Base-by-base conservation (phyloP, 1,140 invertebrate species). In the Drosophila lacteicornis region DNA sequence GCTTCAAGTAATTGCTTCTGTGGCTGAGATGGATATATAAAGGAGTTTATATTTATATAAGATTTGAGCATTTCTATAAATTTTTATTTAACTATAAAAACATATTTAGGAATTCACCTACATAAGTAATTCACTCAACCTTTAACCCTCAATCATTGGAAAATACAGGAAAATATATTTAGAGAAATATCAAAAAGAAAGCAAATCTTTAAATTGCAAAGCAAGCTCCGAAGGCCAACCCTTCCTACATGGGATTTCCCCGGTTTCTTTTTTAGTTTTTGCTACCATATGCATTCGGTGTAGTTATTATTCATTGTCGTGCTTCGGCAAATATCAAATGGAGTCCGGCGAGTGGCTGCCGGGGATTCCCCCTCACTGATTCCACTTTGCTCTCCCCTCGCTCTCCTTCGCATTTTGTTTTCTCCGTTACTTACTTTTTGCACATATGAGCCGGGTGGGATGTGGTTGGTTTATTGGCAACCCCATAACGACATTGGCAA, bases 241-340 rank as follows among this genome's bases (percentile, higher is more conserved):
- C 69, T 50, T 40, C n/a, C 36, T 19, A 38, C 13, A 56, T 36
- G 57, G 80, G 58, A 51, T 63, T 46, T 45, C 49, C 43, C 19
- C 22, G 25, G 22, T 2, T 22, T 51, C n/a, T 73, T 68, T 73
- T 68, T 53, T 53, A 8, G 71, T 77, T 69, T 82, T 79, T 71
- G 43, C 57, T 46, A 61, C 53, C 84, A 88, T 82, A 80, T 87
- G 83, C 84, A 88, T 57, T 71, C 40, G 61, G 25, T 87, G 83
- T 84, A 84, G 84, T 88, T 87, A 87, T 87, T 87, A 87, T 87
- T 87, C 83, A 87, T 87, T 87, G 83, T 87, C 80, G 84, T 87
- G 76, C 77, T 88, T 88, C 65, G 63, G 65, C 80, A 83, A 88
- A 87, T 88, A 87, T 88, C 83, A 90, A 87, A 87, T 80, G 69